A percentile compares a stretch with the other conserved stretches of the same genome.
Conservation (phyloP, 1,140 invertebrate species). For the Liolophura sinensis region DNA sequence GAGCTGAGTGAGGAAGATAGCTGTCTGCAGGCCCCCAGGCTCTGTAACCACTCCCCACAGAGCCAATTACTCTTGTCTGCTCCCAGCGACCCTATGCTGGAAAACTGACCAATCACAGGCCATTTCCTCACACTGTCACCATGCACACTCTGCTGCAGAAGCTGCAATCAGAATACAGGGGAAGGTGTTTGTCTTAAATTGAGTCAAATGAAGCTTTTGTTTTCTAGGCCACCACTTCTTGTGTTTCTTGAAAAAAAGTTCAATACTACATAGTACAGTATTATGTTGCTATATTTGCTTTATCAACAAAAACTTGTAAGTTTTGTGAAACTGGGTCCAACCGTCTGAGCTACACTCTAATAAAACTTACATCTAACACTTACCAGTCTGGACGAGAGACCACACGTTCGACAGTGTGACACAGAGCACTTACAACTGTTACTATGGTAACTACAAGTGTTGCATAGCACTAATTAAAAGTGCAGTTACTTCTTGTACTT, state of each 20-base stretch:
- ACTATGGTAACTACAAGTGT: too few relatives aligned
- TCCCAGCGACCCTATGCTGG: constrained; percentile 87
- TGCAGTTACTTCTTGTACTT: too few relatives aligned
- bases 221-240: neutral
- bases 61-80: constrained; percentile 73
- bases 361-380: too few relatives aligned
- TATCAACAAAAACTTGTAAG: neutral
- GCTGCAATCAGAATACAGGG: constrained; percentile 29
- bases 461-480: too few relatives aligned
- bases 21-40: constrained; percentile 57
- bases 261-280: neutral
- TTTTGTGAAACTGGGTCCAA: too few relatives aligned
- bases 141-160: constrained; percentile 52
- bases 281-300: neutral
- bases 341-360: too few relatives aligned
- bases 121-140: constrained; percentile 56
- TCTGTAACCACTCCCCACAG: constrained; percentile 67
- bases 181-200: too few relatives aligned
- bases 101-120: constrained; percentile 81
- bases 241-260: constrained; percentile 4
- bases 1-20: constrained; percentile 13
- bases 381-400: too few relatives aligned
- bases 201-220: neutral
- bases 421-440: too few relatives aligned
- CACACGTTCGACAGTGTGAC: too few relatives aligned